phyloP scores from a whole-genome alignment of 2,113 vertebrate species.

The Cynopterus brachyotis region DNA sequence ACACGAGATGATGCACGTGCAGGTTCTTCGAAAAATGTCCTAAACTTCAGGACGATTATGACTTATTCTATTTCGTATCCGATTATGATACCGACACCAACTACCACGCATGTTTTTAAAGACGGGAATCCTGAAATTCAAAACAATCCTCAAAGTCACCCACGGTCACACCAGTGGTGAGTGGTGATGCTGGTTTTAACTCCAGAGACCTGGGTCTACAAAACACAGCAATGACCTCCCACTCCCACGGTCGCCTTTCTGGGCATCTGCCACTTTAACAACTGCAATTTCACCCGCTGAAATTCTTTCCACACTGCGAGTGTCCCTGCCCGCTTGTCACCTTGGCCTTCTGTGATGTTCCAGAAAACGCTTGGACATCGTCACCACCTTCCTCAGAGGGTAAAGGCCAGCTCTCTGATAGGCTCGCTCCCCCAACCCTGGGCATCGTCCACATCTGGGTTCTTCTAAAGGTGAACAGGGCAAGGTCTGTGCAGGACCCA shows the following conservation, averaged over 20 bases:
- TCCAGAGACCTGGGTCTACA: neutral
- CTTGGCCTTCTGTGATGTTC: neutral
- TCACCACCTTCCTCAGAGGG: too few relatives aligned
- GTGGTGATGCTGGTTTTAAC: neutral
- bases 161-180: neutral
- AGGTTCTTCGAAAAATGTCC: neutral
- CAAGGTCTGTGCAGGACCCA: neutral
- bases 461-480: neutral
- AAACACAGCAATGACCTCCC: neutral
- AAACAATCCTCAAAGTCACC: neutral
- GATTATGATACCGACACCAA: neutral
- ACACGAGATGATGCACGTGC: neutral
- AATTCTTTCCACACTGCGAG: neutral
- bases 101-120: neutral
- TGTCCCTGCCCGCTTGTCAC: neutral
- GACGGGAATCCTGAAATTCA: neutral
- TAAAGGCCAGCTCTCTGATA: too few relatives aligned
- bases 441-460: too few relatives aligned
- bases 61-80: neutral
- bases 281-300: neutral
- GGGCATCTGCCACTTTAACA: neutral
- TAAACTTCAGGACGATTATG: neutral
- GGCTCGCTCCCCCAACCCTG: too few relatives aligned
- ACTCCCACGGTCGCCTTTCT: too few relatives aligned
- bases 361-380: neutral